These are phyloP conservation scores for Gortyna flavago DNA, from an alignment of 2,888 invertebrate genomes.

Conservation along the genomic window DNA sequence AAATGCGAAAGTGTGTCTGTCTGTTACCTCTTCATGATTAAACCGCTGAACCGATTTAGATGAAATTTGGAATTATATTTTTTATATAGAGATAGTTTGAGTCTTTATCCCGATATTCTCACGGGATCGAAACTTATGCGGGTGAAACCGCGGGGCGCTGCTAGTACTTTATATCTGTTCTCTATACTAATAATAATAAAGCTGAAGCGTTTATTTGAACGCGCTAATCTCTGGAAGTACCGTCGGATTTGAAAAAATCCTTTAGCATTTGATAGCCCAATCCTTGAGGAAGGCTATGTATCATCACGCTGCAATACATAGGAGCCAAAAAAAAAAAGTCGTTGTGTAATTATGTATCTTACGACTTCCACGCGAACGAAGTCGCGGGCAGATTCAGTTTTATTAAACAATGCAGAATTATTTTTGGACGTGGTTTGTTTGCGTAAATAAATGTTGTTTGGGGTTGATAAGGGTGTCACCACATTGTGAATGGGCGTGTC, in stretches of 20 bases:
- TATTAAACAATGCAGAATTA: constrained; percentile 30
- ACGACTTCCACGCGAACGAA: not conserved
- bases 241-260: not conserved
- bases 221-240: not conserved
- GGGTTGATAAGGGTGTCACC: constrained; percentile 35
- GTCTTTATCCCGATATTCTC: no score
- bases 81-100: no score
- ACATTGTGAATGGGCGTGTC: constrained; percentile 25
- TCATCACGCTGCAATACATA: not conserved
- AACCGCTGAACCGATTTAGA: no score
- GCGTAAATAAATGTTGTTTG: constrained; percentile 30
- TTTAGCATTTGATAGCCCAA: not conserved
- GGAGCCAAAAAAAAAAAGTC: not conserved
- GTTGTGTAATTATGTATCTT: not conserved
- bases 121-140: no score
- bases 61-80: no score
- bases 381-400: not conserved
- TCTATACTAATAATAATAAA: not conserved
- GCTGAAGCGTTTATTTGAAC: not conserved
- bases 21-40: no score
- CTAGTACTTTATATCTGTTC: not conserved
- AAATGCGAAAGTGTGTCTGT: no score
- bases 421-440: constrained; percentile 27
- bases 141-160: no score
- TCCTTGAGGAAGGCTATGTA: not conserved